A percentile compares a stretch with the other conserved stretches of the same genome.
Conservation (phyloP, 2,888 invertebrate species). For the Hypomecis atomaria region DNA sequence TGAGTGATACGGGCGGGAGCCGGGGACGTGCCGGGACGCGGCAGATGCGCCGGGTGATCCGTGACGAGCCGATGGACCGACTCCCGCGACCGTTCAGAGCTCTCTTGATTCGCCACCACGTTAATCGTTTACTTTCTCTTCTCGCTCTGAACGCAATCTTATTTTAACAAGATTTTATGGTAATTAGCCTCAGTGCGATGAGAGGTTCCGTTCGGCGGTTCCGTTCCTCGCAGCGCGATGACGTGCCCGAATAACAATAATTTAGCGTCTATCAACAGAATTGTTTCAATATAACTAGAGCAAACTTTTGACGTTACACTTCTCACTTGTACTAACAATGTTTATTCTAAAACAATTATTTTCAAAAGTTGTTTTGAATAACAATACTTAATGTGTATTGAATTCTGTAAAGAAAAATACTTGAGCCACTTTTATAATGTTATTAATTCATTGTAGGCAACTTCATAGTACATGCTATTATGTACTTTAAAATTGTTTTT, state of each 20-base stretch:
- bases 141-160: slow-evolving; percentile 36
- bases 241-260: slow-evolving; percentile 16
- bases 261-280: slow-evolving; percentile 11
- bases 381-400: too few relatives aligned
- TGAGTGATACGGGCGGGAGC: not conserved
- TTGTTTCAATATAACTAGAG: too few relatives aligned
- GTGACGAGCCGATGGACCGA: slow-evolving; percentile 11
- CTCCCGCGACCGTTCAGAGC: slow-evolving; percentile 29
- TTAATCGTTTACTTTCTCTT: slow-evolving; percentile 51
- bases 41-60: slow-evolving; percentile 14
- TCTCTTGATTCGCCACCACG: slow-evolving; percentile 36
- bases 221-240: slow-evolving; percentile 15
- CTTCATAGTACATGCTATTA: too few relatives aligned
- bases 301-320: too few relatives aligned
- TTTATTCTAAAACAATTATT: too few relatives aligned
- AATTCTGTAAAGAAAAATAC: too few relatives aligned
- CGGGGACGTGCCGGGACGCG: not conserved
- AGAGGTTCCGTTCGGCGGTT: slow-evolving; percentile 20
- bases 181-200: slow-evolving; percentile 41
- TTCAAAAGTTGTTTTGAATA: too few relatives aligned
- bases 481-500: too few relatives aligned
- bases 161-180: slow-evolving; percentile 48
- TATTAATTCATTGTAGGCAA: too few relatives aligned
- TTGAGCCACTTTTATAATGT: too few relatives aligned
- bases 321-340: too few relatives aligned